phyloP scores from a whole-genome alignment of 2,113 vertebrate species.

The Periophthalmus modestus region DNA sequence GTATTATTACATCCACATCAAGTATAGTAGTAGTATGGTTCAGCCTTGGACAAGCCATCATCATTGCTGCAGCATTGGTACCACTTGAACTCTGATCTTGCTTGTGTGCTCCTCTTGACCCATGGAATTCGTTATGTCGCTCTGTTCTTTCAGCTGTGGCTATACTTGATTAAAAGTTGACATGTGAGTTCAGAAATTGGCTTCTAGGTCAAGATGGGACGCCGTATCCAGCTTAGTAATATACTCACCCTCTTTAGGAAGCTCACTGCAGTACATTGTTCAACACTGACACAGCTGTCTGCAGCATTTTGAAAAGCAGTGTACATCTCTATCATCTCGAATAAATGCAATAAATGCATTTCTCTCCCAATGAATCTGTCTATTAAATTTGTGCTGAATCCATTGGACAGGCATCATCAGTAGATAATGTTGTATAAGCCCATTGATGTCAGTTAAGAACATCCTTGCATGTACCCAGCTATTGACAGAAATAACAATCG shows the following conservation, averaged over 20 bases:
- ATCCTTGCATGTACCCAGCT: not conserved
- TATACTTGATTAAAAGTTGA: not conserved
- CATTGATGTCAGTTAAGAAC: not conserved
- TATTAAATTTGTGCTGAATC: not conserved
- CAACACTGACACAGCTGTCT: not conserved
- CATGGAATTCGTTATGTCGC: not conserved
- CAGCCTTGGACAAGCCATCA: not conserved
- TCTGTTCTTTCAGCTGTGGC: not conserved
- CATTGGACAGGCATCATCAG: not conserved
- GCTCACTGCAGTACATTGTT: not conserved
- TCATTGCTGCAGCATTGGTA: not conserved
- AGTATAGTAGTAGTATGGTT: not conserved
- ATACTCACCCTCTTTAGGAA: not conserved
- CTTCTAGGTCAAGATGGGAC: not conserved
- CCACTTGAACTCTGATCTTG: not conserved
- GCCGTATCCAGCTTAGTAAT: not conserved
- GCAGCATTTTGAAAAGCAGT: not conserved
- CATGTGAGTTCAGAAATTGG: not conserved
- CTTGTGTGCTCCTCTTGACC: not conserved
- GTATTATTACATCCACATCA: not conserved
- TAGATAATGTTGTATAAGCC: not conserved
- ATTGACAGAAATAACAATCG: not conserved
- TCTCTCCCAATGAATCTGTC: not conserved
- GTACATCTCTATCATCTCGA: too few relatives aligned
- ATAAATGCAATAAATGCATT: not conserved